These are phyloP conservation scores for Rhagoletis zephyria DNA, from an alignment of 1,140 invertebrate species.

Conservation along the genomic window DNA sequence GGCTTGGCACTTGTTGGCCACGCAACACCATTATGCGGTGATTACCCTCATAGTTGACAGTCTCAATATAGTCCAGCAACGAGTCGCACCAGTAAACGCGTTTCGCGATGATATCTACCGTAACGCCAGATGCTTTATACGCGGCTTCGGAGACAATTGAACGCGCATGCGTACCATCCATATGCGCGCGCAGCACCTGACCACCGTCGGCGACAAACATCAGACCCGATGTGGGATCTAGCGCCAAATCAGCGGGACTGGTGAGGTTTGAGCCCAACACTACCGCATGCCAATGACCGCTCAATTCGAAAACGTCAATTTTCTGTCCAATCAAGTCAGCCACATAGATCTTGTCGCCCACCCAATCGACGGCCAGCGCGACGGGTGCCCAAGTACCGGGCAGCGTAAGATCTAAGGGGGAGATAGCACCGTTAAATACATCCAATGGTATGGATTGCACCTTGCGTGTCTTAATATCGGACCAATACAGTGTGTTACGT, in stretches of 20 bases:
- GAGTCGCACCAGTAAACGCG: constrained; percentile 97
- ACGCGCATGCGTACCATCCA: constrained; percentile 89
- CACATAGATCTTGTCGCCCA: constrained; percentile 95
- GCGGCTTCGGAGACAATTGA: constrained; percentile 91
- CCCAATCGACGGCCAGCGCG: constrained; percentile 95
- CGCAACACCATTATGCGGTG: constrained; percentile 84
- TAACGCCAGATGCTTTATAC: constrained; percentile 90
- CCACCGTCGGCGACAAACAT: constrained; percentile 96
- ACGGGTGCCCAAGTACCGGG: constrained; percentile 90
- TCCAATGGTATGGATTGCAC: constrained; percentile 73
- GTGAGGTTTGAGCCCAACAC: constrained; percentile 93
- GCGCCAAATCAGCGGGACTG: constrained; percentile 89
- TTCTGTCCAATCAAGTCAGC: constrained; percentile 93
- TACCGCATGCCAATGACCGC: constrained; percentile 87
- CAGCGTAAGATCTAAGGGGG: constrained; percentile 80
- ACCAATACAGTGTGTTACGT: constrained; percentile 91
- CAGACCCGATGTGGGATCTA: constrained; percentile 90
- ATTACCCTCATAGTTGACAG: constrained; percentile 93
- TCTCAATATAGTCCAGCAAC: constrained; percentile 96
- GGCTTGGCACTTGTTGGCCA: constrained; percentile 89
- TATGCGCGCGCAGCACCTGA: constrained; percentile 88
- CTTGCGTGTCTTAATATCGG: constrained; percentile 88
- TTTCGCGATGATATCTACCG: constrained; percentile 88
- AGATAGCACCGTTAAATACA: constrained; percentile 66
- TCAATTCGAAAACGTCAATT: constrained; percentile 93